Conservation (phyloP, 2,113 vertebrate species). For the Aplodontia rufa region DNA sequence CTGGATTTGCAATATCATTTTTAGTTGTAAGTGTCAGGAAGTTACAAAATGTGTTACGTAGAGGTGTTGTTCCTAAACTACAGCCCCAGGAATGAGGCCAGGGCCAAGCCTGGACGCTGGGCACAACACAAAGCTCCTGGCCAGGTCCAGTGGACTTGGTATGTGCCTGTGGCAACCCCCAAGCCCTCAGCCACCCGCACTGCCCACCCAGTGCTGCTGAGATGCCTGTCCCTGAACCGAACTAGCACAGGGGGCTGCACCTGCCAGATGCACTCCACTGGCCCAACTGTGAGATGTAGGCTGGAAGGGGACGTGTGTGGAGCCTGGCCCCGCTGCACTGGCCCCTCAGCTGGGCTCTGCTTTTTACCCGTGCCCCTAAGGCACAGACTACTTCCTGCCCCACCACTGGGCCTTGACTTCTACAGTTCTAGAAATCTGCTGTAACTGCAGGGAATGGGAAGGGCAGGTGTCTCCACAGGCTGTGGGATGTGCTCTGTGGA, state of each 20-base stretch:
- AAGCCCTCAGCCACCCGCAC: not conserved
- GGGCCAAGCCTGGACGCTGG: not conserved
- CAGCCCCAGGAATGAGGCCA: not conserved
- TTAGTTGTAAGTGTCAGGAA: not conserved
- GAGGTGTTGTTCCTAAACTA: not conserved
- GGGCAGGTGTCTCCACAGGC: not conserved
- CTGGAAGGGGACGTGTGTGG: not conserved
- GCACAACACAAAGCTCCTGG: not conserved
- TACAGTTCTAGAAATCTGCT: not conserved
- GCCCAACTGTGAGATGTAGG: not conserved
- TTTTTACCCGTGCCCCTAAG: too few relatives aligned
- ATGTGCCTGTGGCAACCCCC: too few relatives aligned
- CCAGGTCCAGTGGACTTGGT: not conserved
- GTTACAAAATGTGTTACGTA: not conserved
- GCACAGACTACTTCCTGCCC: not conserved
- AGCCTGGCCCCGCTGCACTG: not conserved
- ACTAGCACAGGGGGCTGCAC: not conserved
- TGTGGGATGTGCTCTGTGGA: too few relatives aligned
- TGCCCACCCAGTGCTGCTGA: not conserved
- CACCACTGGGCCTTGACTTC: not conserved
- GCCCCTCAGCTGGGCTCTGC: not conserved
- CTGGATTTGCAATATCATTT: not conserved
- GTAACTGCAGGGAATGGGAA: not conserved
- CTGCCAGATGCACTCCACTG: not conserved
- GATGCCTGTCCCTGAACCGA: not conserved